Conservation (phyloP, 2,113 vertebrate species). For the Phycodurus eques region DNA sequence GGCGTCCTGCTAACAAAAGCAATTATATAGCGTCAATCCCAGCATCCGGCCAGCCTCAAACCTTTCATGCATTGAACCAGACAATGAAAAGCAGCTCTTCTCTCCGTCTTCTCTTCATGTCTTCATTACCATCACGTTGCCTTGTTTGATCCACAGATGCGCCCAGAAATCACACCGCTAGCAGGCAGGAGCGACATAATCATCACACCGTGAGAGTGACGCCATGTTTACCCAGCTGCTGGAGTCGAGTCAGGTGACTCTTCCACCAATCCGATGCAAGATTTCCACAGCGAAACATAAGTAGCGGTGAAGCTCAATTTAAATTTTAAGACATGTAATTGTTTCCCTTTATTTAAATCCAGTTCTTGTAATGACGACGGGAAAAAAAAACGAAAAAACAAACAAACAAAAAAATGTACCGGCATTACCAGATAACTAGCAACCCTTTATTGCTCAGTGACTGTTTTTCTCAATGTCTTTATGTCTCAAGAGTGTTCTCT, state of each 20-base stretch:
- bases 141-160: background rate
- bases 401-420: too few species aligned
- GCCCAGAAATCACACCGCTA: background rate
- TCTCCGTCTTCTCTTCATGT: slow-evolving; percentile 6
- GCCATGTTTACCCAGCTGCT: slow-evolving; percentile 73
- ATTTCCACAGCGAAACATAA: slow-evolving; percentile 21
- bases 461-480: too few species aligned
- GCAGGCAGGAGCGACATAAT: slow-evolving; percentile 12
- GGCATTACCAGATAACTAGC: too few species aligned
- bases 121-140: background rate
- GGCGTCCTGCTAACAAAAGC: slow-evolving; percentile 41
- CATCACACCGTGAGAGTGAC: slow-evolving; percentile 41
- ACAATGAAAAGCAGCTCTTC: background rate
- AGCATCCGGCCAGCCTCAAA: slow-evolving; percentile 24
- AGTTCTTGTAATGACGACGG: background rate
- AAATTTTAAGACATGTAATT: background rate
- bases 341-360: background rate
- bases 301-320: background rate
- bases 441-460: too few species aligned
- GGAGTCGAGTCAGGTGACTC: slow-evolving; percentile 61
- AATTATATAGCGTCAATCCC: slow-evolving; percentile 35
- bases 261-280: background rate
- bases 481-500: too few species aligned
- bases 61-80: slow-evolving; percentile 2
- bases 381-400: background rate